A percentile compares a stretch with the other conserved stretches of the same genome.
These are phyloP conservation scores for Linnaemya tessellans DNA, from an alignment of 2,888 invertebrate genomes.

Conservation along the genomic window DNA sequence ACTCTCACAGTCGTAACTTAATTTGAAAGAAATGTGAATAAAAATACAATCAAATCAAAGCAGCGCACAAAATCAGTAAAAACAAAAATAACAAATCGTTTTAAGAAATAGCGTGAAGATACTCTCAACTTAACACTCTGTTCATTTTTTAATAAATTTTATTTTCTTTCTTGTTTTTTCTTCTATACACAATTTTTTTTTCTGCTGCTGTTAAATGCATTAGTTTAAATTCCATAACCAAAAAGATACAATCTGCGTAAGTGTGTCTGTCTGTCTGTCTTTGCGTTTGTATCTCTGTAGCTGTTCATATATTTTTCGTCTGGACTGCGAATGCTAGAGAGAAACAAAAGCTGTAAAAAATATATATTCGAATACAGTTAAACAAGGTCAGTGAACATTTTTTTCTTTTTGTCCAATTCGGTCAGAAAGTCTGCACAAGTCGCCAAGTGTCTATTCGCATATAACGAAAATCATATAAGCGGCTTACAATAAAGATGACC, in stretches of 20 bases:
- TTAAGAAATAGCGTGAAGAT: conserved; percentile 62
- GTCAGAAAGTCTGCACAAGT: too few relatives aligned
- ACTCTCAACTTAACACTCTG: conserved; percentile 68
- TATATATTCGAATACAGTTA: too few relatives aligned
- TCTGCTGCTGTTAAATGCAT: conserved; percentile 39
- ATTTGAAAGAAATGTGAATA: conserved; percentile 17
- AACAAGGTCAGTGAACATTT: too few relatives aligned
- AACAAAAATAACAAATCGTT: conserved; percentile 57
- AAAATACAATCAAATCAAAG: conserved; percentile 48
- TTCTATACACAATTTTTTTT: conserved; percentile 2
- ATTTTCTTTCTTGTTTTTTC: conserved; percentile 21
- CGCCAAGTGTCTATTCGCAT: too few relatives aligned
- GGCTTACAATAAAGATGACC: too few relatives aligned
- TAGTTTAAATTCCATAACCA: conserved; percentile 60
- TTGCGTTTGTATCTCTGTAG: too few relatives aligned
- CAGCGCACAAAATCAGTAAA: conserved; percentile 24
- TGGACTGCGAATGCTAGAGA: too few relatives aligned
- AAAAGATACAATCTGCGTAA: conserved; percentile 51
- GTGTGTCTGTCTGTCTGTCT: background rate
- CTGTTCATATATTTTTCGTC: too few relatives aligned
- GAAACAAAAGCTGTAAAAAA: too few relatives aligned
- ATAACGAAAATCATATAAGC: too few relatives aligned
- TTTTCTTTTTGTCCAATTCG: too few relatives aligned
- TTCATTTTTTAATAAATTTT: conserved; percentile 35
- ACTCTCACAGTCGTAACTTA: conserved; percentile 18